Evolutionary conservation across 1,140 invertebrate genomes (phyloP).

Genomic region (Harlomillsia oculata): DNA sequence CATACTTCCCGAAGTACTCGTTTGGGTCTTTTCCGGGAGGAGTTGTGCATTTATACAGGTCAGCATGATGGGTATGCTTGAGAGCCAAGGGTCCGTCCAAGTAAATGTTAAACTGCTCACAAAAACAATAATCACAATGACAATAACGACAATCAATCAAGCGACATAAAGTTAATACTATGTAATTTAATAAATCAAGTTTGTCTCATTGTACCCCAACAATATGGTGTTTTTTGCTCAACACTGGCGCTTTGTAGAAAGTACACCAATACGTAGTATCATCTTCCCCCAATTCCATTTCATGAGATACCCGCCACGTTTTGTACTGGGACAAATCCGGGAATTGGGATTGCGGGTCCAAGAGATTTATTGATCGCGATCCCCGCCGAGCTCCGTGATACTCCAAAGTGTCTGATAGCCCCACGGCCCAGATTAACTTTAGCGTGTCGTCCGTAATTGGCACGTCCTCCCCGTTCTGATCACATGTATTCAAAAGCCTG

Average conservation of each 20-base stretch:
- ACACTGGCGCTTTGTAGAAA: not conserved
- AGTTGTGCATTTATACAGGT: slow-evolving; percentile 11
- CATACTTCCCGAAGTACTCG: slow-evolving; percentile 1
- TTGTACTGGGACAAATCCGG: not conserved
- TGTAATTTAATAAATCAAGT: not conserved
- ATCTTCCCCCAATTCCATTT: not conserved
- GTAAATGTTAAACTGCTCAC: not conserved
- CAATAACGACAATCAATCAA: no score
- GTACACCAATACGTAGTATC: slow-evolving; percentile 8
- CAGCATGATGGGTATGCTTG: slow-evolving; percentile 14
- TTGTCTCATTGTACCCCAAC: not conserved
- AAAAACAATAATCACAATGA: no score
- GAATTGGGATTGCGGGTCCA: no score
- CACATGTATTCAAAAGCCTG: no score
- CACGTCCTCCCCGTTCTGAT: no score
- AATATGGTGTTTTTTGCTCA: not conserved
- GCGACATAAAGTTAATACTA: no score
- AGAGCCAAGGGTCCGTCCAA: not conserved
- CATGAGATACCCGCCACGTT: not conserved
- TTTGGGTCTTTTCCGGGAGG: slow-evolving; percentile 8
- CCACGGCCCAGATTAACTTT: no score
- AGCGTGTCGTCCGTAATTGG: no score
- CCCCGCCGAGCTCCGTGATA: no score
- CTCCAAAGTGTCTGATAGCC: no score
- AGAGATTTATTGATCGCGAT: no score